phyloP scores from a whole-genome alignment of 1,140 invertebrate genomes.

The Cephus cinctus region DNA sequence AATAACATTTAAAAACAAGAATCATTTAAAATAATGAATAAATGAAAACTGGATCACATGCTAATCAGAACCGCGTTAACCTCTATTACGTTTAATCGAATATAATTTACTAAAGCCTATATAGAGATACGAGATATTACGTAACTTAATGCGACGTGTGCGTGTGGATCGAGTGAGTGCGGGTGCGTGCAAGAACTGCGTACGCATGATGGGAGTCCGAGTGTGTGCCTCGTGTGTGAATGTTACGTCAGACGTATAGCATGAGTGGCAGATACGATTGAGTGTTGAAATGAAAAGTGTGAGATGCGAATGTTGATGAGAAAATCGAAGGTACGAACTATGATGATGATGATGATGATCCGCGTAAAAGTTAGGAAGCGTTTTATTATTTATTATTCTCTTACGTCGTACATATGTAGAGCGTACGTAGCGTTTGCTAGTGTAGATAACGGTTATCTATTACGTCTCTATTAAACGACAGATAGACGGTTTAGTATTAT shows the following conservation, averaged over 20 bases:
- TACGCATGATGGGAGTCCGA: no score
- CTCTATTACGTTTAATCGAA: constrained; percentile 55
- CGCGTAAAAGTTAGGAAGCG: constrained; percentile 22
- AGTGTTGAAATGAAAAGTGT: no score
- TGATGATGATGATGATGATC: constrained; percentile 12
- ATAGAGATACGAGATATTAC: constrained; percentile 19
- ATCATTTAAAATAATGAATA: constrained; percentile 9
- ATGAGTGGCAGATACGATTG: no score
- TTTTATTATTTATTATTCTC: constrained; percentile 54
- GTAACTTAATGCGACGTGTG: constrained; percentile 14
- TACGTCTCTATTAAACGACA: constrained; percentile 46
- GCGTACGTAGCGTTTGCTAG: constrained; percentile 36
- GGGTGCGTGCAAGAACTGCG: no score
- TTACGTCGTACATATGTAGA: constrained; percentile 44
- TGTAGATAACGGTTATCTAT: constrained; percentile 45
- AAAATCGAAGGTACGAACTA: constrained; percentile 17
- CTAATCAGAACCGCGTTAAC: constrained; percentile 58
- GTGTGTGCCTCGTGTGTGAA: no score
- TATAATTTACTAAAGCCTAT: constrained; percentile 51
- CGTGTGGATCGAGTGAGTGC: constrained; percentile 18
- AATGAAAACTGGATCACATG: constrained; percentile 48
- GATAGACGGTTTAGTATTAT: constrained; percentile 47
- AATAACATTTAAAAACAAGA: constrained; percentile 17
- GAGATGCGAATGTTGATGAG: constrained; percentile 28
- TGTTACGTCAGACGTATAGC: no score